Evolutionary conservation across 2,797 vertebrate species (phyloP).

Genomic region (Danio aesculapii): DNA sequence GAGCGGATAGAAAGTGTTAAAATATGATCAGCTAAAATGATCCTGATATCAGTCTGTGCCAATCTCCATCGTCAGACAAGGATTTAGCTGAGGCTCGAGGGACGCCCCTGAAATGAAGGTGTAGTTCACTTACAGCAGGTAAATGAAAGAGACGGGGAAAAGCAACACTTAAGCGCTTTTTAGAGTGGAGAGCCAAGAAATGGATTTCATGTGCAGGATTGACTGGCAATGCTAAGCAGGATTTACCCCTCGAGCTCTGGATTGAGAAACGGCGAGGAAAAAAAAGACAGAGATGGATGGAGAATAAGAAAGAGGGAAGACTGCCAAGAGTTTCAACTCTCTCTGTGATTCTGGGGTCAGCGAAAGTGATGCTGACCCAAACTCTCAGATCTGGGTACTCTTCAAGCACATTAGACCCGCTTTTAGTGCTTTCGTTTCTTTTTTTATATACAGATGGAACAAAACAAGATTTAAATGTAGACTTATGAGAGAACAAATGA

Average conservation of each 20-base stretch:
- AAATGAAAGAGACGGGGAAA: neutral
- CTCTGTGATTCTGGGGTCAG: slow-evolving; percentile 23
- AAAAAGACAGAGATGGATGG: slow-evolving; percentile 25
- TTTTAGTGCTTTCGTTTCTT: slow-evolving; percentile 3
- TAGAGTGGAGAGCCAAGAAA: slow-evolving; percentile 30
- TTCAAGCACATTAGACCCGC: neutral
- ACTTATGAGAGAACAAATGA: no score
- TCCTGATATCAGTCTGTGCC: neutral
- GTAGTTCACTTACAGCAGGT: slow-evolving; percentile 12
- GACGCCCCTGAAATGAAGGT: neutral
- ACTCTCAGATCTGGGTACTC: slow-evolving; percentile 16
- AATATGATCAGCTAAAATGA: neutral
- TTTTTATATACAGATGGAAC: neutral
- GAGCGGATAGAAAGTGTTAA: slow-evolving; percentile 4
- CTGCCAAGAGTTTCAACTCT: slow-evolving; percentile 38
- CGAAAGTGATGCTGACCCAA: slow-evolving; percentile 33
- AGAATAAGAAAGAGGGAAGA: slow-evolving; percentile 8
- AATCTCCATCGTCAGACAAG: neutral
- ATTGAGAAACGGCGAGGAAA: slow-evolving; percentile 1
- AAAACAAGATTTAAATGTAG: slow-evolving; percentile 24
- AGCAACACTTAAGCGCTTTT: neutral
- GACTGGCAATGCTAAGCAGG: slow-evolving; percentile 45
- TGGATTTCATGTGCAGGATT: slow-evolving; percentile 35
- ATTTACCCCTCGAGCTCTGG: slow-evolving; percentile 45
- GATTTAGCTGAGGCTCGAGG: neutral